Base-by-base conservation (phyloP, 1,140 invertebrate species). In the Myzus persicae region DNA sequence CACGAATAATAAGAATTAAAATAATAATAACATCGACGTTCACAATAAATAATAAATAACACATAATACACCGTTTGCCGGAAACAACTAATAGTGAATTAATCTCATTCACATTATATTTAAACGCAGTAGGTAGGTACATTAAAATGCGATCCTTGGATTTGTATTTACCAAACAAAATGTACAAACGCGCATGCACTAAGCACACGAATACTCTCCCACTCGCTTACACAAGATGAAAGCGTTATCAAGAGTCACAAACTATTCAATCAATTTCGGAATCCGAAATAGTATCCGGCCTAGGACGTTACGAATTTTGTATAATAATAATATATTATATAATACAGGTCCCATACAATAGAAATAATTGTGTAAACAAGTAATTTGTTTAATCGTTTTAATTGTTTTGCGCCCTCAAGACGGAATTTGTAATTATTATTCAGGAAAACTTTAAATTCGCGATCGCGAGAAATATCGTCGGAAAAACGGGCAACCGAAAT, bases 361-460 rank as follows among this genome's bases (percentile, higher is more conserved):
- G 59, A 76, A 76, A 76, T 76, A 76, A 76, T 76, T 76, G 59
- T 76, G 59, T 76, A n/a, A 76, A 76, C 59, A n/a, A 76, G 31
- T 6, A 76, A 3, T 76, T n/a, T 76, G 59, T 76, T 76, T 76
- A 76, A 76, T 76, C 59, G 59, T 76, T 76, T n/a, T 76, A 76
- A 76, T 76, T 76, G 59, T 76, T 76, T 76, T 76, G 14, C 59
- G n/a, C 59, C 14, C n/a, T 76, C 59, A n/a, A 76, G 59, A 76
- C 59, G 59, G 59, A 76, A 76, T 76, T 76, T 76, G 59, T 76
- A 76, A 76, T 76, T 76, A 76, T 67, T 67, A 67, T 76, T 76
- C n/a, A 76, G 59, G 59, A n/a, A 18, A 76, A 76, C 59, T 76
- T 76, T 76, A 76, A 76, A 76, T 76, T n/a, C n/a, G 59, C 5